Percentiles rank a stretch among this genome's conserved stretches.
These are phyloP conservation scores for Oreonectes daqikongensis DNA, from an alignment of 2,797 vertebrate genomes.

Conservation along the genomic window DNA sequence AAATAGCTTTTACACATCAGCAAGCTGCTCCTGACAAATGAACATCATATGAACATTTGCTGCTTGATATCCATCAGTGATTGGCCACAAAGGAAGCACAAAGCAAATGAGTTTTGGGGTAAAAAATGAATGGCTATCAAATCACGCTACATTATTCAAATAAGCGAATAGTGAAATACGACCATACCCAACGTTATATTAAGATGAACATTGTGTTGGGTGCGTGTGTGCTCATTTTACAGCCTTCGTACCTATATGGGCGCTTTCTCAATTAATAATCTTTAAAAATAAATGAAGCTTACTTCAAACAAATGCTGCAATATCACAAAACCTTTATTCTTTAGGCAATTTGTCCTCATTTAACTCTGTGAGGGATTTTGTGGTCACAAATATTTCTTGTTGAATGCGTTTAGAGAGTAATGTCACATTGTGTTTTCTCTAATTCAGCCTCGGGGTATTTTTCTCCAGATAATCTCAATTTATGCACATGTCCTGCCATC, in stretches of 20 bases:
- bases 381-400: slow-evolving; percentile 25
- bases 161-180: slow-evolving; percentile 49
- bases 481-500: slow-evolving; percentile 55
- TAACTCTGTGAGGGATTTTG: slow-evolving; percentile 18
- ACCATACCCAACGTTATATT: slow-evolving; percentile 41
- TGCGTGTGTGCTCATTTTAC: slow-evolving; percentile 33
- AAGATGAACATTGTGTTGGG: slow-evolving; percentile 53
- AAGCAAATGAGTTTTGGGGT: slow-evolving; percentile 51
- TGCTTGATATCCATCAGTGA: slow-evolving; percentile 54
- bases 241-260: slow-evolving; percentile 31
- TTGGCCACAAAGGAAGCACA: slow-evolving; percentile 56
- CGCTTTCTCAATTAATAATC: slow-evolving; percentile 43
- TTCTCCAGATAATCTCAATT: slow-evolving; percentile 64
- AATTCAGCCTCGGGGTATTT: slow-evolving; percentile 60
- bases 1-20: slow-evolving; percentile 64
- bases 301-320: slow-evolving; percentile 31
- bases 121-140: slow-evolving; percentile 43
- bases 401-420: slow-evolving; percentile 30
- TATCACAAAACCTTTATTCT: slow-evolving; percentile 27
- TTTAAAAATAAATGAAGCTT: slow-evolving; percentile 44
- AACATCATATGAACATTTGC: slow-evolving; percentile 66
- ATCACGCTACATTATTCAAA: slow-evolving; percentile 55
- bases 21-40: slow-evolving; percentile 63
- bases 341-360: slow-evolving; percentile 33
- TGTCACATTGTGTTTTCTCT: slow-evolving; percentile 28